phyloP scores from a whole-genome alignment of 1,140 invertebrate genomes.

The Akabosia matsudoensis region DNA sequence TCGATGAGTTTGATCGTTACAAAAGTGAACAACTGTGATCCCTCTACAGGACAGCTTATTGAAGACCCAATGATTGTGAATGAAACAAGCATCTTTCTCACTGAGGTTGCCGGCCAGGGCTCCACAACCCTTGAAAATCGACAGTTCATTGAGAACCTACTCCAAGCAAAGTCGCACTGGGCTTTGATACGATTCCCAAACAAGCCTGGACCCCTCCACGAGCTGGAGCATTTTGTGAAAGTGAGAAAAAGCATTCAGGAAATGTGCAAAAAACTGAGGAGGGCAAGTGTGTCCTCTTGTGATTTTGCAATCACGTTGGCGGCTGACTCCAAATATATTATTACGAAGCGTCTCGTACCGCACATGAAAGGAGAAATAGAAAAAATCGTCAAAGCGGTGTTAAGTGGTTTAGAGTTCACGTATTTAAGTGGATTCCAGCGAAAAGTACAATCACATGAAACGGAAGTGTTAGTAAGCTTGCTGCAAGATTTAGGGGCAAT shows the following conservation, averaged over 20 bases:
- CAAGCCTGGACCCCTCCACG: neutral
- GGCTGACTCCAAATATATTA: neutral
- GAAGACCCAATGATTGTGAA: neutral
- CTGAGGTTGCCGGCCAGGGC: neutral
- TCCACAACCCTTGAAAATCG: neutral
- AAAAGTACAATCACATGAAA: no score
- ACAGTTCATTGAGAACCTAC: neutral
- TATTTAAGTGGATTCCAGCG: no score
- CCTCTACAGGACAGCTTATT: neutral
- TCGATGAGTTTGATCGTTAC: neutral
- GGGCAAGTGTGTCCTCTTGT: neutral
- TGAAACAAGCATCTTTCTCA: neutral
- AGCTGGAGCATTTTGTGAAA: neutral
- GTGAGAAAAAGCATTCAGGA: neutral
- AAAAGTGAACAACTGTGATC: neutral
- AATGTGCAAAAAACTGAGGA: neutral
- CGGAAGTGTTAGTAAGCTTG: no score
- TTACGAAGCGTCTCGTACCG: neutral
- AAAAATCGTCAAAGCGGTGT: neutral
- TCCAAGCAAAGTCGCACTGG: neutral
- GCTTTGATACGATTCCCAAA: neutral
- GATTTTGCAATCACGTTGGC: neutral
- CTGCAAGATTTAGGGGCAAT: neutral
- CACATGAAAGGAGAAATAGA: neutral
- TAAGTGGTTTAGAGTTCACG: neutral